Base-by-base conservation (phyloP, 2,113 vertebrate genomes). In the Notothenia coriiceps region DNA sequence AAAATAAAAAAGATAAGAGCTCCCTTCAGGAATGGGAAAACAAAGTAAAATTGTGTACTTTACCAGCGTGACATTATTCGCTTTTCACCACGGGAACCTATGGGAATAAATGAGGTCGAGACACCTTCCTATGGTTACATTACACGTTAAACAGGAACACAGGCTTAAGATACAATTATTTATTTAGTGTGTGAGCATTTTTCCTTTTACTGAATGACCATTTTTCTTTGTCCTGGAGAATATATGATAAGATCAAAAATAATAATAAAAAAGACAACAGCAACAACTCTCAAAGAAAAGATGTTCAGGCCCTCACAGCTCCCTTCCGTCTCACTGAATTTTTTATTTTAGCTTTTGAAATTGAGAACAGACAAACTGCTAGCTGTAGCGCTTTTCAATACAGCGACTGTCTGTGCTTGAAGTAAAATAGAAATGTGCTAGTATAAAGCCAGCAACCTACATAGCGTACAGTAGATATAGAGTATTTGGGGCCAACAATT, bases 21-120 rank as follows among this genome's bases (percentile, higher is more conserved):
- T 72, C 29, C 49, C 74, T 59, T 44, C 64, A 87, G 85, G 74
- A 88, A 77, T 33, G 64, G 51, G 35, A 71, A 87, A 80, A 57
- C 63, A 89, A 80, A 74, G 52, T 62, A 2, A 70, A 81, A 77
- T 76, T 40, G 51, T 72, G 63, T 54, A 52, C 67, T 86, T 70
- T 15, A 71, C 51, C 66, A 77, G 71, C 29, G 14, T 67, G 83
- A 82, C 70, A 70, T 81, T 70, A 40, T 52, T 74, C 43, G 52
- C 15, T 29, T 57, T 59, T 83, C 65, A 44, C 61, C 52, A 52
- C 59, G 68, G 57, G 69, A 75, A 82, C 17, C 67, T 59, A 15
- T 60, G 67, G 18, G 59, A 54, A 44, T 62, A 66, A 68, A 57
- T 43, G 17, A 33, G 69, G 29, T 25, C 25, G 49, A 54, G 69